Percentiles rank a stretch among this genome's conserved stretches.
These are phyloP conservation scores for Tetramorium parvispinum DNA, from an alignment of 1,140 invertebrate genomes.

Conservation along the genomic window DNA sequence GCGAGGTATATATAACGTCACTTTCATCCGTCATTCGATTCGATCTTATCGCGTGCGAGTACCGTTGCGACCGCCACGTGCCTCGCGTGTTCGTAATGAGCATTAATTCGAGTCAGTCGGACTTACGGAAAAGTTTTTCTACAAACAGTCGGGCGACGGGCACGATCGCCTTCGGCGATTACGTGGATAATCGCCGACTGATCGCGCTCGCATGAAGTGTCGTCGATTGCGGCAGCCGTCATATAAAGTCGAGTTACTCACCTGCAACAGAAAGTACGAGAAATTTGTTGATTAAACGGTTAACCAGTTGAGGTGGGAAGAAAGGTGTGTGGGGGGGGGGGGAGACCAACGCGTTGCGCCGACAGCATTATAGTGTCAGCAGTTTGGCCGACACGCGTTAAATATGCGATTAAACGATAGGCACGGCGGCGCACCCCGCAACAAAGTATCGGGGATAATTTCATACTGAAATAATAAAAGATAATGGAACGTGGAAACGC, in stretches of 20 bases:
- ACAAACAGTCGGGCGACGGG: conserved; percentile 14
- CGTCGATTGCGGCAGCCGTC: conserved; percentile 34
- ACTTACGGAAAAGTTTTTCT: conserved; percentile 58
- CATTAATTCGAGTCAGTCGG: conserved; percentile 59
- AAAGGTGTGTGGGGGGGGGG: not conserved
- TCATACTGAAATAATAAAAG: conserved; percentile 76
- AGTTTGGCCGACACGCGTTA: conserved; percentile 70
- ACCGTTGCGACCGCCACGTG: conserved; percentile 48
- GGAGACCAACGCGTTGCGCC: conserved; percentile 28
- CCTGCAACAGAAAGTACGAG: conserved; percentile 70
- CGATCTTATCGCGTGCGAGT: conserved; percentile 48
- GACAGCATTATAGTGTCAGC: conserved; percentile 54
- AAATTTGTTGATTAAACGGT: conserved; percentile 65
- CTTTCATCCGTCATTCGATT: conserved; percentile 52
- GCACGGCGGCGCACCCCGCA: conserved; percentile 51
- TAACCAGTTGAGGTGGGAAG: conserved; percentile 25
- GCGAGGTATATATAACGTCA: no score
- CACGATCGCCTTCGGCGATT: conserved; percentile 49
- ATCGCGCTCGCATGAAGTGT: conserved; percentile 9
- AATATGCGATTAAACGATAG: conserved; percentile 66
- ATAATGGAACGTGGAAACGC: conserved; percentile 68
- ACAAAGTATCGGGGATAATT: conserved; percentile 66
- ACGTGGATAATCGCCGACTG: conserved; percentile 13
- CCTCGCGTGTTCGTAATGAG: conserved; percentile 54
- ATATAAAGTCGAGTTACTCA: conserved; percentile 64